Conservation (phyloP, 2,113 vertebrate genomes). For the Sorex fumeus region DNA sequence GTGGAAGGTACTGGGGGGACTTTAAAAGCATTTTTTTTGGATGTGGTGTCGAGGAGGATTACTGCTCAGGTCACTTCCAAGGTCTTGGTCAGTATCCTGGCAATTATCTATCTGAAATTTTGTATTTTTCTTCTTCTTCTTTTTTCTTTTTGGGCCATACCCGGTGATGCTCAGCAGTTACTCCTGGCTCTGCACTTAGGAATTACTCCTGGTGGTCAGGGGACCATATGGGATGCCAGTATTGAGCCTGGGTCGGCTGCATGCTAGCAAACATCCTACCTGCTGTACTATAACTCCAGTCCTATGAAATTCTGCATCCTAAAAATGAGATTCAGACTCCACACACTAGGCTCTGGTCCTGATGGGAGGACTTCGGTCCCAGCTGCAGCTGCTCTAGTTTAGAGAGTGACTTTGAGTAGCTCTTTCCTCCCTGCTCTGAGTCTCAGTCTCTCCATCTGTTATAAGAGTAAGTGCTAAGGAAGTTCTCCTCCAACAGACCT, state of each 20-base stretch:
- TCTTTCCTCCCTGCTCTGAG: slow-evolving; percentile 18
- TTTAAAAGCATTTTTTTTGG: not conserved
- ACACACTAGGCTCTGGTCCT: not conserved
- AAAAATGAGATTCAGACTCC: not conserved
- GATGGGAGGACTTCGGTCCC: not conserved
- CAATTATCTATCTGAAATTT: slow-evolving; percentile 32
- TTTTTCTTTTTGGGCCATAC: too few species aligned
- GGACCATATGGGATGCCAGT: too few species aligned
- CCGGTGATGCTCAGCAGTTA: too few species aligned
- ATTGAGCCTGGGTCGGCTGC: too few species aligned
- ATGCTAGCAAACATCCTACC: too few species aligned
- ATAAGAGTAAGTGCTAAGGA: slow-evolving; percentile 18
- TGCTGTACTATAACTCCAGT: too few species aligned
- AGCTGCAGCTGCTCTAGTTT: slow-evolving; percentile 16
- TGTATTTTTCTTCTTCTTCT: not conserved
- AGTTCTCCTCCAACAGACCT: not conserved
- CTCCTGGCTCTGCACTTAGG: too few species aligned
- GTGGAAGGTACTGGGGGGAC: not conserved
- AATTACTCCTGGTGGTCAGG: too few species aligned
- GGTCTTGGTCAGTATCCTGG: not conserved
- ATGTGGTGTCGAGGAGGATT: slow-evolving; percentile 22
- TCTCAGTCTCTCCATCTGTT: slow-evolving; percentile 22
- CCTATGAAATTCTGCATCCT: too few species aligned
- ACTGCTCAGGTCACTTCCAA: not conserved
- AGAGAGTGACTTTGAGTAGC: not conserved